Percentiles rank a stretch among this genome's conserved stretches.
phyloP scores from a whole-genome alignment of 2,888 invertebrate genomes.

The Philereme vetulata region DNA sequence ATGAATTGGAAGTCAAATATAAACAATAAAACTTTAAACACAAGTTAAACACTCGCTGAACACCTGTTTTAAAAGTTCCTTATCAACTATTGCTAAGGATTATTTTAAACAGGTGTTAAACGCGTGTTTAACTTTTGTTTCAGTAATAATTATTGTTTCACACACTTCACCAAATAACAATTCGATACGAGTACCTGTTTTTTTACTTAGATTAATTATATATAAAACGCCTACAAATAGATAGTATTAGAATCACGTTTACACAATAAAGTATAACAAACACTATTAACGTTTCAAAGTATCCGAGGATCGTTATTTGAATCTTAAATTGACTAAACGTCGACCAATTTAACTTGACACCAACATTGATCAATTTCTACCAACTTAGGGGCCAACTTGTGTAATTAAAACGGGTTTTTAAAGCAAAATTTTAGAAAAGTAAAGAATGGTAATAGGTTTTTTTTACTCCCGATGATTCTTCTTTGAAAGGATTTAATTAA shows the following conservation, averaged over 20 bases:
- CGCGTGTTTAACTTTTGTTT: too few species aligned
- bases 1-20: too few species aligned
- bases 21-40: too few species aligned
- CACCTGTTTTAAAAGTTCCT: too few species aligned
- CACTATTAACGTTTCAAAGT: constrained; percentile 28
- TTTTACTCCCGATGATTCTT: too few species aligned
- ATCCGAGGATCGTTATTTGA: constrained; percentile 35
- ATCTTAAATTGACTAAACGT: constrained; percentile 33
- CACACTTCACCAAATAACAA: too few species aligned
- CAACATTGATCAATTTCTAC: constrained; percentile 2
- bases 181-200: background rate
- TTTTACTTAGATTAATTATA: constrained; percentile 3
- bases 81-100: too few species aligned
- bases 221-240: constrained; percentile 7
- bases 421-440: background rate
- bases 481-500: too few species aligned
- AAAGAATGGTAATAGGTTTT: background rate
- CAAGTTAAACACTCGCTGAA: too few species aligned
- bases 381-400: background rate
- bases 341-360: constrained; percentile 27
- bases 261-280: constrained; percentile 24
- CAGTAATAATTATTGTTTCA: too few species aligned
- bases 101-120: too few species aligned
- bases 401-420: constrained; percentile 1
- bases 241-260: constrained; percentile 21